These are phyloP conservation scores for Oceanodroma tethys DNA, from an alignment of 2,113 vertebrate genomes.

Conservation along the genomic window DNA sequence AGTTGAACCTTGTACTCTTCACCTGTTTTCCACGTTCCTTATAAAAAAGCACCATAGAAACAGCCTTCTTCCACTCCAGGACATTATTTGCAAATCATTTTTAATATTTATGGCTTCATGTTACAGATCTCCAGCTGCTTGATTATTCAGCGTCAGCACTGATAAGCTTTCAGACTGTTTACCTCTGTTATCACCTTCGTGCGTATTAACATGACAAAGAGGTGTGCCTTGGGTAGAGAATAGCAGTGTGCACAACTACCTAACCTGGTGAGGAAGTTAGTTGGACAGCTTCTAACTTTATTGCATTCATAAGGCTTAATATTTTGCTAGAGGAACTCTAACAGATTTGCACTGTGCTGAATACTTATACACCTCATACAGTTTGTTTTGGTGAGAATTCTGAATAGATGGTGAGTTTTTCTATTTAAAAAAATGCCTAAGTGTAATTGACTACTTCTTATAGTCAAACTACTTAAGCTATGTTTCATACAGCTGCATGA, in stretches of 20 bases:
- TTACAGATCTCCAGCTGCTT: constrained; percentile 34
- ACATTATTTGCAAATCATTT: constrained; percentile 47
- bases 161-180: constrained; percentile 19
- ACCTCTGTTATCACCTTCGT: background rate
- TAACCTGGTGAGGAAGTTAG: background rate
- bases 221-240: background rate
- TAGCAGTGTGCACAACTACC: background rate
- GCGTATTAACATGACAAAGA: background rate
- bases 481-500: background rate
- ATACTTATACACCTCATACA: background rate
- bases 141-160: background rate
- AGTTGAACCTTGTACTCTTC: constrained; percentile 15
- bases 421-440: background rate
- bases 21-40: constrained; percentile 20
- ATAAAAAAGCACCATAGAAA: constrained; percentile 44
- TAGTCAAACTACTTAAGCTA: background rate
- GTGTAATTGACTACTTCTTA: background rate
- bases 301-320: background rate
- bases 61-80: background rate
- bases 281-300: background rate
- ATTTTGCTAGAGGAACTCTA: background rate
- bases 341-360: background rate
- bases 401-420: background rate
- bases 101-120: background rate
- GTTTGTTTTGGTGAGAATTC: background rate